These are phyloP conservation scores for western clawed frog (Xenopus tropicalis) DNA, from an alignment of 2,113 vertebrate species.

Conservation along the genomic window DNA sequence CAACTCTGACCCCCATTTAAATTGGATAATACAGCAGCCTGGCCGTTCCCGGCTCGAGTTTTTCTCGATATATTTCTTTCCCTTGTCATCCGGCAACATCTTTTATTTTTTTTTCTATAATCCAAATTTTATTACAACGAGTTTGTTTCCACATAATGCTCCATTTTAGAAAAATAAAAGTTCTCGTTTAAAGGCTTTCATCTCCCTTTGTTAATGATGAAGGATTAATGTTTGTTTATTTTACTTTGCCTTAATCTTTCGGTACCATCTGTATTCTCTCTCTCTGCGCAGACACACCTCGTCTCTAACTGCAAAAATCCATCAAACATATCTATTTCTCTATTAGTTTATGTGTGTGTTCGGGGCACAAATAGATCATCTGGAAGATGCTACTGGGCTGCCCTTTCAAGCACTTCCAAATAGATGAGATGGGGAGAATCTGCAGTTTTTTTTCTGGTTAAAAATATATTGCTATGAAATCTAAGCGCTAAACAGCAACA, in stretches of 20 bases:
- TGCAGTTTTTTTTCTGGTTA: background rate
- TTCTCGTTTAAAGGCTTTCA: too few species aligned
- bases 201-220: conserved; percentile 1
- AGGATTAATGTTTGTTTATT: conserved; percentile 7
- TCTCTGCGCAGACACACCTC: conserved; percentile 9
- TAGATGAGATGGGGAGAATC: conserved; percentile 13
- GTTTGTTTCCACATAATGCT: too few species aligned
- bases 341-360: conserved; percentile 27
- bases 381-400: conserved; percentile 1
- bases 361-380: conserved; percentile 16
- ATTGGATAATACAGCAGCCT: too few species aligned
- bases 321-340: conserved; percentile 30
- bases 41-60: too few species aligned
- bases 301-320: conserved; percentile 16
- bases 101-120: too few species aligned
- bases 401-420: conserved; percentile 9
- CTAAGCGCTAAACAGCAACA: background rate
- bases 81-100: too few species aligned
- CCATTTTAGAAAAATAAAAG: too few species aligned
- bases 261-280: conserved; percentile 24
- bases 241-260: conserved; percentile 5
- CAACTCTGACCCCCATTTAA: too few species aligned
- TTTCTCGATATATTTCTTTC: too few species aligned
- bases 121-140: too few species aligned
- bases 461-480: background rate